Conservation (phyloP, 2,797 vertebrate species). For the Lemur catta region DNA sequence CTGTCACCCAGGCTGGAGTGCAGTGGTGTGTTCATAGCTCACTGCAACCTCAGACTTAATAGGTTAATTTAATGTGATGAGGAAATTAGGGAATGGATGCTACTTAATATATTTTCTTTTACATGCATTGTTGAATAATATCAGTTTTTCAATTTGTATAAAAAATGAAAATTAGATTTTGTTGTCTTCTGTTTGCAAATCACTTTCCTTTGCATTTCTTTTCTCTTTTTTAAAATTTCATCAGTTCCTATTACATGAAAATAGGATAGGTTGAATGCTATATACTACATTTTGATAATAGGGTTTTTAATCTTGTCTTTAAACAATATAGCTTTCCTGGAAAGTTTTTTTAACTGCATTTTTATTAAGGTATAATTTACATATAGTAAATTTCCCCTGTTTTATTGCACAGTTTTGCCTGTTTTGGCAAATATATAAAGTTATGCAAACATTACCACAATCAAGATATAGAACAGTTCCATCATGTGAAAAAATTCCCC, state of each 20-base stretch:
- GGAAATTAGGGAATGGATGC: background rate
- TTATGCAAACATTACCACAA: background rate
- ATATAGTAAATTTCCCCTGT: background rate
- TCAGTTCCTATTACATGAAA: background rate
- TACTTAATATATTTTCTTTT: background rate
- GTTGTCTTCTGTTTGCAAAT: constrained; percentile 5
- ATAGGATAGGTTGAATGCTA: background rate
- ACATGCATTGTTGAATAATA: background rate
- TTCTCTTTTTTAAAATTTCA: background rate
- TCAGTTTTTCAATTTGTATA: background rate
- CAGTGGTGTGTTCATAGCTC: no score
- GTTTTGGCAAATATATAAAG: background rate
- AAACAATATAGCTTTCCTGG: background rate
- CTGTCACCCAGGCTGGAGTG: no score
- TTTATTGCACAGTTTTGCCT: background rate
- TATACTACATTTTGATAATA: background rate
- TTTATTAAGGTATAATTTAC: background rate
- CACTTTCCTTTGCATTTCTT: background rate
- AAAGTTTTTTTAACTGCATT: background rate
- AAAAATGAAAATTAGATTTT: background rate
- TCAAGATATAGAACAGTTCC: background rate
- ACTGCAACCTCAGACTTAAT: no score
- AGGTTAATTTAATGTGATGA: background rate
- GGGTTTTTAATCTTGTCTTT: background rate
- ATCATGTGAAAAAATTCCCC: background rate